Evolutionary conservation across 2,113 vertebrate species (phyloP), one percentile per base, ranked within the genome.

Genomic region (Ageneiosus marmoratus): DNA sequence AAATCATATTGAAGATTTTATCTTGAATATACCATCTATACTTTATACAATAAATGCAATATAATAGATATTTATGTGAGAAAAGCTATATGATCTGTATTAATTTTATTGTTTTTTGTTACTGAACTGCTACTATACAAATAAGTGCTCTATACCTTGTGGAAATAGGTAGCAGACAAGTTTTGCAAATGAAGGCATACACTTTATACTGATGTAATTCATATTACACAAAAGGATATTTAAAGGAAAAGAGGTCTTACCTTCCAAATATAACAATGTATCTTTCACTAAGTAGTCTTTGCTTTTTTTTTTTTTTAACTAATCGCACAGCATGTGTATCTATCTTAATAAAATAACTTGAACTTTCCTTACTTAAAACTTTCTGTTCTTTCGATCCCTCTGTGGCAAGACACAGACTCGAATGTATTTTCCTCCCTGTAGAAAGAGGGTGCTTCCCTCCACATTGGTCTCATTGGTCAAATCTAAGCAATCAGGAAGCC

Each of bases 381-480:
- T 87, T n/a, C n/a, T 85, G 78, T 85, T 83, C 90, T 85, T 84
- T 12, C 58, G 85, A 89, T 86, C 81, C 77, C 85, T 80, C 82
- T 88, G 84, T 83, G 79, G 85, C 85, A 90, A 88, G 2, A 84
- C 83, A 85, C 88, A 84, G 87, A 83, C 83, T 73, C 91, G 78
- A 92, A 87, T 83, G 76, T 80, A 84, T 83, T 90, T 93, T 94
- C 92, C 92, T 91, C 89, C 89, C 88, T 81, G 63, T 90, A 88
- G 89, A 87, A 85, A 89, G 89, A 85, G 83, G 86, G 88, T 93
- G 90, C 90, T 91, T 94, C 93, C 92, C 91, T 92, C 34, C 11
- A 70, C 51, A n/a, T 12, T 77, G 73, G 55, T 56, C 75, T 63
- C 51, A 83, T n/a, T 78, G 75, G 51, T 46, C 15, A 13, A 77